Percentiles rank a stretch among this genome's conserved stretches.
Conservation (phyloP, 1,140 invertebrate genomes). For the Conus betulinus region DNA sequence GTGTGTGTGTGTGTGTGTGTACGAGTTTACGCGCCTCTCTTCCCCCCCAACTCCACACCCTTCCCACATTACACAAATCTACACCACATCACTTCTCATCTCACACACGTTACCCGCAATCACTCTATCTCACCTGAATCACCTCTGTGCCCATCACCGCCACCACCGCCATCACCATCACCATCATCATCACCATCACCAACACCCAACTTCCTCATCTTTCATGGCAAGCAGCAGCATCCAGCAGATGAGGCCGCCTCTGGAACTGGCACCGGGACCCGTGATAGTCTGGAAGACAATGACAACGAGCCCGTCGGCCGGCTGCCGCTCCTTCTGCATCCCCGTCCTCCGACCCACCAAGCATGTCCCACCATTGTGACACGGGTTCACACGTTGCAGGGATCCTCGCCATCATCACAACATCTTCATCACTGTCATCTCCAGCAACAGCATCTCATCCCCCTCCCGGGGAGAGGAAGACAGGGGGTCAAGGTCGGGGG, state of each 20-base stretch:
- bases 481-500: background rate
- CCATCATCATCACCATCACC: background rate
- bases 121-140: background rate
- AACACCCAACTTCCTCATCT: too few relatives aligned
- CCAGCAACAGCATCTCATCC: background rate
- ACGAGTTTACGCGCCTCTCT: too few relatives aligned
- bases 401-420: background rate
- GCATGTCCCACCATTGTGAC: slow-evolving; percentile 27
- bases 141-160: background rate
- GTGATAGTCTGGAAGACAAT: slow-evolving; percentile 3
- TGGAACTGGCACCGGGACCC: slow-evolving; percentile 23
- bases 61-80: too few relatives aligned
- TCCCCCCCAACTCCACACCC: too few relatives aligned
- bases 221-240: background rate
- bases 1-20: too few relatives aligned
- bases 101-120: background rate
- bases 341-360: background rate
- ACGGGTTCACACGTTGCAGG: background rate
- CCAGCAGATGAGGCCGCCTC: background rate
- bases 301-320: background rate
- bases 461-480: background rate
- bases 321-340: background rate
- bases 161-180: background rate
- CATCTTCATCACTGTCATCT: background rate
- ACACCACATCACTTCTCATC: too few relatives aligned